Evolutionary conservation across 2,888 invertebrate species (phyloP), one percentile per base, ranked within the genome.

Genomic region (Sphecodes monilicornis): DNA sequence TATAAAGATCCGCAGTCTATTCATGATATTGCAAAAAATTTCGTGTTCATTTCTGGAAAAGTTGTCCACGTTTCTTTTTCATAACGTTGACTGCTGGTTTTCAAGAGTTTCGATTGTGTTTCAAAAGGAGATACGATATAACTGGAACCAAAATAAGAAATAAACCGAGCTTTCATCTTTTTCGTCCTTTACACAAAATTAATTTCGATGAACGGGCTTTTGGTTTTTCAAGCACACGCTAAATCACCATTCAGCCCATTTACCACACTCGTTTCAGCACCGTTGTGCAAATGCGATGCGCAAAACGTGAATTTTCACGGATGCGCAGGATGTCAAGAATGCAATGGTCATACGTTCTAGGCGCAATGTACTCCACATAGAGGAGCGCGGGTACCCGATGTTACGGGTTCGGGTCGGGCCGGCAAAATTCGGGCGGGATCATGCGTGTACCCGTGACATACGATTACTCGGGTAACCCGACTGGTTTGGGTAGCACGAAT

Each of bases 261-360:
- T 36, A 1, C n/a, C 54, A 36, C 13, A n/a, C 39, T 72, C 36
- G 54, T 72, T 57, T 16, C 54, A 13, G 54, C 54, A n/a, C n/a
- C 8, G 13, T n/a, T 16, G 72, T 39, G 73, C 26, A 29, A 74
- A 41, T 18, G 41, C 41, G 29, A 6, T 26, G 29, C 39, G 41
- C 22, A 5, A 18, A 74, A 60, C 60, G 60, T 43, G 39, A 60
- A 60, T 60, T 74, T 74, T 60, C 60, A 57, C 73, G 43, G 43
- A 60, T n/a, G 66, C 43, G 4, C 26, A 26, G 54, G 54, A 13
- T 57, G 54, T 57, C n/a, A n/a, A 57, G 54, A 57, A 26, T 26
- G 54, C 10, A 26, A 26, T 11, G 54, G 4, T 57, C 54, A 10
- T 26, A 57, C 54, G 26, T 26, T 57, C 26, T 22, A 3, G 1